A percentile compares a stretch with the other conserved stretches of the same genome.
phyloP scores from a whole-genome alignment of 1,140 invertebrate species.

The Lepidurus arcticus region DNA sequence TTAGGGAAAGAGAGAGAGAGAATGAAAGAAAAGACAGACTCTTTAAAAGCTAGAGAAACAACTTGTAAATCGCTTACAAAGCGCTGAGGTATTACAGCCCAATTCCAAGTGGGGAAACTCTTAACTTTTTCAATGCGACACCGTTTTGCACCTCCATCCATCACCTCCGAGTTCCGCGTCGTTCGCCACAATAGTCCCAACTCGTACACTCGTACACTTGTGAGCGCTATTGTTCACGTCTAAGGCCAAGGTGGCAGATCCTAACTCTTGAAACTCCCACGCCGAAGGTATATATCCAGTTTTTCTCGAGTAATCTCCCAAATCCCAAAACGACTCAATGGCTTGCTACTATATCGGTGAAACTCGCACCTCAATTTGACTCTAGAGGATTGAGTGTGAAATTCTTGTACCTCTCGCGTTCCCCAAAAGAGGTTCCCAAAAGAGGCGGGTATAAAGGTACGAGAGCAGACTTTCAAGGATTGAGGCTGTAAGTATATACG shows the following conservation, averaged over 20 bases:
- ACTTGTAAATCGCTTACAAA: constrained; percentile 19
- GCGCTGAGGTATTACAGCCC: not conserved
- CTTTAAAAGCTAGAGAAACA: not conserved
- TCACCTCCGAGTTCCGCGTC: not conserved
- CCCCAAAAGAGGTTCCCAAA: too few relatives aligned
- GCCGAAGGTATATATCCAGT: too few relatives aligned
- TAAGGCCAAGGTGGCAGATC: too few relatives aligned
- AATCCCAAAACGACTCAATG: too few relatives aligned
- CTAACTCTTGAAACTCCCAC: too few relatives aligned
- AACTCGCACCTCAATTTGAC: too few relatives aligned
- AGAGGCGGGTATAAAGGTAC: too few relatives aligned
- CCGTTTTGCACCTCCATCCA: constrained; percentile 2
- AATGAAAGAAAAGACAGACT: not conserved
- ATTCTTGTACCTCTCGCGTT: too few relatives aligned
- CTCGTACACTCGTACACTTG: not conserved
- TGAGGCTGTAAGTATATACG: not conserved
- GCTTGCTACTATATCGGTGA: too few relatives aligned
- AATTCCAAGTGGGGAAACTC: constrained; percentile 1
- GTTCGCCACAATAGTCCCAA: not conserved
- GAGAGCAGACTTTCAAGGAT: not conserved
- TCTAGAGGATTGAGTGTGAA: too few relatives aligned
- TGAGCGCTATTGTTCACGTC: not conserved
- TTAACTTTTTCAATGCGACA: constrained; percentile 2
- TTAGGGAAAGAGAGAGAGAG: not conserved
- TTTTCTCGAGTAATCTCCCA: too few relatives aligned